Percentiles rank a stretch among this genome's conserved stretches.
Evolutionary conservation across 2,888 invertebrate species (phyloP).

Genomic region (Anthoptus insignis): DNA sequence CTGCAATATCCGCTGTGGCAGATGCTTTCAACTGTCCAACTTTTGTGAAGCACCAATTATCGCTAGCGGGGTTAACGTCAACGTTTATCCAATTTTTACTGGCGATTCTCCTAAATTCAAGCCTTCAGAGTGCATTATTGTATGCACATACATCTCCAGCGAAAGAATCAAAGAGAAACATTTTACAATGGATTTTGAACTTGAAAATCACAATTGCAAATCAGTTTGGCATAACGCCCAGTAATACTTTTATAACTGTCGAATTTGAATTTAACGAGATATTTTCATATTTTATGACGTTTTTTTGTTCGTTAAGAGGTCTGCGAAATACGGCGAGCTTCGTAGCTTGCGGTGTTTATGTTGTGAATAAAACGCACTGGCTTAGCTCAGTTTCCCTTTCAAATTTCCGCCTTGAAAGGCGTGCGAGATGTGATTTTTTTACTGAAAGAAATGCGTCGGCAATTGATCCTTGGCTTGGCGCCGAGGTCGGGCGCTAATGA

Average conservation of each 20-base stretch:
- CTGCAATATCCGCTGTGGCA: slow-evolving; percentile 58
- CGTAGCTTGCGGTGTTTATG: background rate
- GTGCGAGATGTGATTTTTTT: slow-evolving; percentile 28
- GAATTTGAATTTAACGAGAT: slow-evolving; percentile 26
- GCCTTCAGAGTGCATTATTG: slow-evolving; percentile 18
- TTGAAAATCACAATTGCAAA: slow-evolving; percentile 35
- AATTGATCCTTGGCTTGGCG: slow-evolving; percentile 33
- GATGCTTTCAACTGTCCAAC: slow-evolving; percentile 66
- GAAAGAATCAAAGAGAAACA: slow-evolving; percentile 32
- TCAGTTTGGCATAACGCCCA: slow-evolving; percentile 28
- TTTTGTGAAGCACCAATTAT: slow-evolving; percentile 61
- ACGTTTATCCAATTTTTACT: slow-evolving; percentile 20
- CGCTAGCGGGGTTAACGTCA: slow-evolving; percentile 46
- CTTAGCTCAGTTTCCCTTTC: slow-evolving; percentile 9
- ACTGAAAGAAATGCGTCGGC: slow-evolving; percentile 33
- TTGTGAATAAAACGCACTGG: slow-evolving; percentile 4
- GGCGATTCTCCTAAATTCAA: background rate
- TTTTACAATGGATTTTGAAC: slow-evolving; percentile 34
- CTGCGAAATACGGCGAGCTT: slow-evolving; percentile 17
- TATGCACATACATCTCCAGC: slow-evolving; percentile 2
- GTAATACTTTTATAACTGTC: slow-evolving; percentile 22
- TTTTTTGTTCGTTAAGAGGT: slow-evolving; percentile 3
- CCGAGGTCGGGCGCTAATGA: slow-evolving; percentile 55
- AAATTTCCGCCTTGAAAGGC: slow-evolving; percentile 21
- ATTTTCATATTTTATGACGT: background rate